Conservation (phyloP, 2,797 vertebrate genomes). For the Microctenopoma lineatum region DNA sequence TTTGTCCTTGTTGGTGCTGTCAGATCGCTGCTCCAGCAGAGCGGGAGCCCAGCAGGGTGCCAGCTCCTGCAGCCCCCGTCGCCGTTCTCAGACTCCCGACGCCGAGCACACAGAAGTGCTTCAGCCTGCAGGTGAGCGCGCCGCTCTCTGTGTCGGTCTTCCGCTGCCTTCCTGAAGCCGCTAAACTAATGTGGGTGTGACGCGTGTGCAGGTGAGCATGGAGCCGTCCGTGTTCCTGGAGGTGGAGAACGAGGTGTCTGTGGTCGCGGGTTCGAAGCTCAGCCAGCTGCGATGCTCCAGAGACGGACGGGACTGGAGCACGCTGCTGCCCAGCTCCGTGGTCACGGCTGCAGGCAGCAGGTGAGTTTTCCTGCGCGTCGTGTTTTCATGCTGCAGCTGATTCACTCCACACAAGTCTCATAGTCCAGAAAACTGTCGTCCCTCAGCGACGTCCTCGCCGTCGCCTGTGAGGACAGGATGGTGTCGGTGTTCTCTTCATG, state of each 20-base stretch:
- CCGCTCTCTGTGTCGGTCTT: not conserved
- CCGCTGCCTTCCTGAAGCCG: not conserved
- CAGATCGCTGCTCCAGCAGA: conserved; percentile 76
- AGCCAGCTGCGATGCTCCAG: conserved; percentile 93
- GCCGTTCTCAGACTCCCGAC: conserved; percentile 89
- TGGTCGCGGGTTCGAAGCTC: conserved; percentile 88
- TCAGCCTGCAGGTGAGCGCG: conserved; percentile 90
- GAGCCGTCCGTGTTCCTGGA: conserved; percentile 94
- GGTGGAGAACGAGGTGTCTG: conserved; percentile 93
- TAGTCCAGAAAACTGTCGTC: not conserved
- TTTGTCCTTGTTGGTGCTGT: not conserved
- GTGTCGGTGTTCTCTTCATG: conserved; percentile 93
- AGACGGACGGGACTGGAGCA: conserved; percentile 94
- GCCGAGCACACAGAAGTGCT: conserved; percentile 89
- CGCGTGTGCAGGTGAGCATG: conserved; percentile 86
- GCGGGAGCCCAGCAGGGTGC: conserved; percentile 85
- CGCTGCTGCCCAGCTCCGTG: conserved; percentile 90
- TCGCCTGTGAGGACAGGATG: conserved; percentile 92
- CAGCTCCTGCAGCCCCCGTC: conserved; percentile 73
- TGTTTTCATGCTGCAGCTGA: not conserved
- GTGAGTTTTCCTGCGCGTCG: conserved; percentile 60
- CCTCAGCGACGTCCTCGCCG: conserved; percentile 89
- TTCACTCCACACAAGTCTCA: not conserved
- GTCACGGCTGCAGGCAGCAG: conserved; percentile 91
- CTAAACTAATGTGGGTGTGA: no score